Base-by-base conservation (phyloP, 2,797 vertebrate species). In the Podargus strigoides region DNA sequence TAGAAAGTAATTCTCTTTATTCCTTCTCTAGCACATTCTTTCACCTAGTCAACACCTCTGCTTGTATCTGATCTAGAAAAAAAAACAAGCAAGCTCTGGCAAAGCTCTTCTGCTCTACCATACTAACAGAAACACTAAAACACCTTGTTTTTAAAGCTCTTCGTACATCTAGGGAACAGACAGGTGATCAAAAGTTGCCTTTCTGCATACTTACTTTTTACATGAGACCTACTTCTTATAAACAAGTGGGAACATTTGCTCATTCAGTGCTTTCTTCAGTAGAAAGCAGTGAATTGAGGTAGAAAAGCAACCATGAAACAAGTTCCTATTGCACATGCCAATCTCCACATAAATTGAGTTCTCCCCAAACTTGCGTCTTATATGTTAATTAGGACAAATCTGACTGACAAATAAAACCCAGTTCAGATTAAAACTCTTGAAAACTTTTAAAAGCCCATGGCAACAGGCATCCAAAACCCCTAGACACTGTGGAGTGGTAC, bases 1-100 rank as follows among this genome's bases (percentile, higher is more conserved):
- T 72, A 88, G 58, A 86, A 91, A 85, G 79, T 50, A 87, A 94
- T 85, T 92, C 58, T 84, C 85, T 86, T 75, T 91, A 73, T 76
- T 77, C 77, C 79, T 53, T 94, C 95, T 87, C 85, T 67, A 93
- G 95, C 88, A 85, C 93, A 94, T 96, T 96, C 93, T 92, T 94
- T 81, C 63, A 79, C 52, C 67, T 2, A 30, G 20, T 85, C 85
- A 88, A 80, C 77, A 85, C 39, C 32, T 89, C 88, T 81, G 44
- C 46, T 49, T 68, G 50, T 18, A 79, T 58, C 83, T 78, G 53
- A 91, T 34, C 36, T 5, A 50, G 50, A 0, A 73, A 78, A 32
- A 67, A 64, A 44, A 14, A 10, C 36, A 81, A 78, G 62, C 46
- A 83, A 85, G 58, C 73, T 46, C 66, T 75, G 50, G 42, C 76